Evolutionary conservation across 2,797 vertebrate genomes (phyloP).

Genomic region (Phataginus tricuspis): DNA sequence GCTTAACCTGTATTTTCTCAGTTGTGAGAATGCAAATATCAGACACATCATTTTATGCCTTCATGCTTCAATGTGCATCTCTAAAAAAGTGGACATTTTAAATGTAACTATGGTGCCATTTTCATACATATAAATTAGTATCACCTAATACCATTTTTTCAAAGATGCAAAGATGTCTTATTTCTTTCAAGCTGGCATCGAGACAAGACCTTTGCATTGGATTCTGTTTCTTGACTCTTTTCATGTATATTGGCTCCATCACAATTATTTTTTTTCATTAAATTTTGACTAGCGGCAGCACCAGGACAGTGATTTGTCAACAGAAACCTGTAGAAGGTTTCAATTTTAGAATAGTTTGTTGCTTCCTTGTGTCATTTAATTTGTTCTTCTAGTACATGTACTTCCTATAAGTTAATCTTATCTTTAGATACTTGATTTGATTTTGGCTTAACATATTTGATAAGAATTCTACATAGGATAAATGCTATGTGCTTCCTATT

Average conservation of each 20-base stretch:
- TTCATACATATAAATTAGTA: not conserved
- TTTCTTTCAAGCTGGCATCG: not conserved
- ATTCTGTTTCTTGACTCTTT: not conserved
- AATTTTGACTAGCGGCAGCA: not conserved
- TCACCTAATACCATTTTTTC: not conserved
- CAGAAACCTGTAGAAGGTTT: not conserved
- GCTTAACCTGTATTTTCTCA: not conserved
- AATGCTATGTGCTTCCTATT: not conserved
- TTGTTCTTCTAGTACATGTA: not conserved
- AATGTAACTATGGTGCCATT: not conserved
- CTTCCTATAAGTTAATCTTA: not conserved
- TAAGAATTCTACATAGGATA: not conserved
- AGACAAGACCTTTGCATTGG: not conserved
- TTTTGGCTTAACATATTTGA: not conserved
- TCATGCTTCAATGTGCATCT: not conserved
- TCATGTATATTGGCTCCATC: not conserved
- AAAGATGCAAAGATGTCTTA: not conserved
- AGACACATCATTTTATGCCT: not conserved
- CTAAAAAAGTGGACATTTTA: not conserved
- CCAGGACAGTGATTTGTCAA: not conserved
- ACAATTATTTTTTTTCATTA: not conserved
- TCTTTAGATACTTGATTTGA: not conserved
- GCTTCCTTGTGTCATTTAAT: not conserved
- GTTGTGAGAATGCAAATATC: not conserved
- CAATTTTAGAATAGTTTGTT: not conserved